Evolutionary conservation across 2,888 invertebrate genomes (phyloP), one percentile per base, ranked within the genome.

Genomic region (Reticulitermes lucifugus): DNA sequence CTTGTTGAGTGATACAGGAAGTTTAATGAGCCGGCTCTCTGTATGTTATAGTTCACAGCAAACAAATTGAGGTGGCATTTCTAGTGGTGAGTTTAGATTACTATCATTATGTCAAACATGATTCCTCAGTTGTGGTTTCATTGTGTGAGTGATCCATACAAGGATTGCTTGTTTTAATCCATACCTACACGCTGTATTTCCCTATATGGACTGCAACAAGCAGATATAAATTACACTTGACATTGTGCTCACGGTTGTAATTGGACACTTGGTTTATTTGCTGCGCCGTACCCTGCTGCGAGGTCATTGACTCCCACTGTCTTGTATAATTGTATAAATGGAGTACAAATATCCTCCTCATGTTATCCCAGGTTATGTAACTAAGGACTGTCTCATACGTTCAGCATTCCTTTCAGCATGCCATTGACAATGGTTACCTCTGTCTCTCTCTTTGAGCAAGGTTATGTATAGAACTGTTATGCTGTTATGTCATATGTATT

Each of bases 331-430:
- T 55, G 55, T 4, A 18, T 55, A 5, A 65, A 6, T 65, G 65
- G 65, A 65, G 65, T 65, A 65, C 65, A 65, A 65, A 65, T 12
- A 65, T 65, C 65, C 65, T 25, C 12, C 65, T 65, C 65, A n/a
- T 25, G n/a, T 25, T 46, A 46, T 46, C 46, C 6, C 10, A 12
- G 46, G 46, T 65, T 55, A 14, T 14, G 55, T 55, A 55, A 55
- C 14, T 51, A 9, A 51, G 14, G 46, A 51, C 55, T 55, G 55
- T 18, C 55, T 18, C 18, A 9, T 46, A 12, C 46, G 10, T 9
- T 46, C 9, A 46, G 6, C 46, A 55, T 51, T 51, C 46, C 46
- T 51, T 14, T 9, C 46, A 51, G 10, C 46, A 55, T 18, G 55
- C 18, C 55, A 55, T 18, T 55, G 55, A 18, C 14, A 18, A 18